These are phyloP conservation scores for Oryzias woworae DNA, from an alignment of 2,113 vertebrate species.

Conservation along the genomic window DNA sequence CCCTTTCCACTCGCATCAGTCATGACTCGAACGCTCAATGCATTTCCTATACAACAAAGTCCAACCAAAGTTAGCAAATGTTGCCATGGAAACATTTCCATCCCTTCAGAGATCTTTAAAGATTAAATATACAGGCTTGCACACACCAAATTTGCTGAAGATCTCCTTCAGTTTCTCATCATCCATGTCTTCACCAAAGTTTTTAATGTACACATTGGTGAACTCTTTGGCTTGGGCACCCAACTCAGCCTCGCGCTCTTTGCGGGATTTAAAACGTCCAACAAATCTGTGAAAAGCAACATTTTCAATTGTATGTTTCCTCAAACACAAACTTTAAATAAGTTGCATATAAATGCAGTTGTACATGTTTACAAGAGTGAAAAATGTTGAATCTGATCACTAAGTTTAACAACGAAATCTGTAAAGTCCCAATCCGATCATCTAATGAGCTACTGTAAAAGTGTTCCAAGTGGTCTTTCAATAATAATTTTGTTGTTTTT, in stretches of 20 bases:
- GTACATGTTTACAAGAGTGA: not conserved
- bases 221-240: conserved; percentile 96
- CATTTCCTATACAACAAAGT: conserved; percentile 79
- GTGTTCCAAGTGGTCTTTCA: no score
- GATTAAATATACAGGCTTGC: not conserved
- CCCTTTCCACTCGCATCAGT: conserved; percentile 92
- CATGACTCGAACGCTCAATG: conserved; percentile 97
- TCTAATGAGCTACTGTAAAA: no score
- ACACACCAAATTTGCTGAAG: conserved; percentile 90
- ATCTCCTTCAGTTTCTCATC: conserved; percentile 95
- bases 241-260: conserved; percentile 95
- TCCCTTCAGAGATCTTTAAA: not conserved
- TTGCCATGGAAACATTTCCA: not conserved
- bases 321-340: not conserved
- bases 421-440: no score
- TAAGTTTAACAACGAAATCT: no score
- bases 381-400: not conserved
- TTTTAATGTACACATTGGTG: conserved; percentile 97
- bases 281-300: conserved; percentile 81
- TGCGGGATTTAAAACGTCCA: conserved; percentile 97
- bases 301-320: not conserved
- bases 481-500: no score
- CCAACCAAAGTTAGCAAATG: not conserved
- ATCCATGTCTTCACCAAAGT: conserved; percentile 96
- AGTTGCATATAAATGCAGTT: not conserved